Base-by-base conservation (phyloP, 1,140 invertebrate species). In the Heliconius eleuchia region DNA sequence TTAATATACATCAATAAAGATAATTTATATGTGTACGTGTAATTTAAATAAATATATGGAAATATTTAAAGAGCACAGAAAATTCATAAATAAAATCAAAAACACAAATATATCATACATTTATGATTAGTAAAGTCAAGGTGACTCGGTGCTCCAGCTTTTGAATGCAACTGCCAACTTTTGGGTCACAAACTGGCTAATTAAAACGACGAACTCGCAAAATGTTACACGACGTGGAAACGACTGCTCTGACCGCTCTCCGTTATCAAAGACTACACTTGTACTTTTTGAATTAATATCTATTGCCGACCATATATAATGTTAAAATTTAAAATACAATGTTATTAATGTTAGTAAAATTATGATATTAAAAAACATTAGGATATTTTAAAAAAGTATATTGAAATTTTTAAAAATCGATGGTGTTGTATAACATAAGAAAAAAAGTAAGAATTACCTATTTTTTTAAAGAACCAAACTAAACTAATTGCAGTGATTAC, bases 151-250 rank as follows among this genome's bases (percentile, higher is more conserved):
- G 37, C 30, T 71, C 37, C 42, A 52, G 50, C 50, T 34, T 23
- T 37, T 52, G 6, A 73, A 72, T 60, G 23, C 72, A 72, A 85
- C 90, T 90, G 86, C 87, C 88, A 89, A 90, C 79, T 88, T 87
- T 84, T 79, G 86, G 82, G 83, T 84, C 81, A 82, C 76, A 78
- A 66, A 80, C 84, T 76, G 85, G 84, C 88, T 90, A 90, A 91
- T 91, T 90, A 91, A 89, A 87, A 83, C 83, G 77, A 80, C 82
- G 83, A 71, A 76, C 39, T 76, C 39, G 60, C 83, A 82, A 46
- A 80, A 84, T 86, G 86, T 82, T 81, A 73, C 79, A 80, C 83
- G 84, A 85, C 82, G 84, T 84, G 82, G 84, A 87, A 84, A 79
- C 86, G 87, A 88, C 88, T 88, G 87, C 87, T 16, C 60, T 60